These are phyloP conservation scores for Brotula barbata DNA, from an alignment of 2,797 vertebrate genomes.

Conservation along the genomic window DNA sequence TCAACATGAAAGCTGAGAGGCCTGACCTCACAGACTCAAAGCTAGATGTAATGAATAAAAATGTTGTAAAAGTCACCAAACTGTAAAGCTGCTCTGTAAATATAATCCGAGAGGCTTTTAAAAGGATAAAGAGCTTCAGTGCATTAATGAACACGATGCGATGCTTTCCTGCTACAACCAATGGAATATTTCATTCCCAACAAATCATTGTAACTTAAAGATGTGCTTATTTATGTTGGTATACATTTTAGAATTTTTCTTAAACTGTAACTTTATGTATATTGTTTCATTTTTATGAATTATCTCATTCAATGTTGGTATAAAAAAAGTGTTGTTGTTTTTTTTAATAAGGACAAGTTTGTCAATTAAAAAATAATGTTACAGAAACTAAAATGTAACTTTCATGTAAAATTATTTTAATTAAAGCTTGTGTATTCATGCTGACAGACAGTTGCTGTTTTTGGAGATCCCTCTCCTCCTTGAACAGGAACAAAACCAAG, in stretches of 20 bases:
- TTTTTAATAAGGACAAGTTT: neutral
- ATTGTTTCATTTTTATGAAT: too few species aligned
- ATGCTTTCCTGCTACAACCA: slow-evolving; percentile 5
- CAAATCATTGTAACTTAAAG: neutral
- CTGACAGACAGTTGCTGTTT: neutral
- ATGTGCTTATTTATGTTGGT: slow-evolving; percentile 14
- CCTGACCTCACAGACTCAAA: slow-evolving; percentile 46
- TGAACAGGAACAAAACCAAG: neutral
- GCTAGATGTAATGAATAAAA: slow-evolving; percentile 47
- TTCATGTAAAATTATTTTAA: neutral
- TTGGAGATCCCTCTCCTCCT: too few species aligned
- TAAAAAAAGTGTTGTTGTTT: too few species aligned
- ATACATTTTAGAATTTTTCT: neutral
- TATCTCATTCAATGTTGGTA: too few species aligned
- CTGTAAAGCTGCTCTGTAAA: slow-evolving; percentile 56
- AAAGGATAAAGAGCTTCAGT: slow-evolving; percentile 1
- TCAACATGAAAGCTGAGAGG: slow-evolving; percentile 57
- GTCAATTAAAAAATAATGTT: neutral
- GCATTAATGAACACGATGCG: slow-evolving; percentile 1
- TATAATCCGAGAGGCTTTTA: neutral
- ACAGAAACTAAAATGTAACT: neutral
- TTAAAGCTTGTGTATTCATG: neutral
- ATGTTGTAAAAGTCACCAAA: slow-evolving; percentile 61
- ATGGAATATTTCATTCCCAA: slow-evolving; percentile 7
- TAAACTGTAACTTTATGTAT: too few species aligned